Evolutionary conservation across 2,888 invertebrate species (phyloP).

Genomic region (Adelognathus sp.): DNA sequence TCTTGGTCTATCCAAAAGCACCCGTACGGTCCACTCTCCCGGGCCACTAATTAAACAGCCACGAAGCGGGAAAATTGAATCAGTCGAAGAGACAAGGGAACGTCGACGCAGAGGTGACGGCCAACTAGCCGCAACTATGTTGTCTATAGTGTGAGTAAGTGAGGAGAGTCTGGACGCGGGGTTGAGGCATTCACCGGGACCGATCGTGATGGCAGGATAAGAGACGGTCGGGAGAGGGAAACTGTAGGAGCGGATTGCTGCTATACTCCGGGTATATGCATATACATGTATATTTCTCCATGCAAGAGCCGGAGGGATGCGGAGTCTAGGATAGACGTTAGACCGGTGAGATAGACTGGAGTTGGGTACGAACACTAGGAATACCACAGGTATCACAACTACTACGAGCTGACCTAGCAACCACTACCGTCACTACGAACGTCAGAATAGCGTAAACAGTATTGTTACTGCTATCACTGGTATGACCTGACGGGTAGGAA

Average conservation of each 20-base stretch:
- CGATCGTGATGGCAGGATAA: constrained; percentile 43
- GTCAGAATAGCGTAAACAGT: neutral
- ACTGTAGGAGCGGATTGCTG: constrained; percentile 17
- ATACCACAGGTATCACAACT: neutral
- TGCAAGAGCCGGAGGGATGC: neutral
- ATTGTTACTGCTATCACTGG: constrained; percentile 12
- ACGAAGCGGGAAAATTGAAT: constrained; percentile 81
- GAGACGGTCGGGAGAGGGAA: constrained; percentile 20
- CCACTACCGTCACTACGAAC: constrained; percentile 8
- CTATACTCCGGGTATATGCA: neutral
- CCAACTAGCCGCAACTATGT: constrained; percentile 80
- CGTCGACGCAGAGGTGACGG: constrained; percentile 80
- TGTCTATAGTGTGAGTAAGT: constrained; percentile 71
- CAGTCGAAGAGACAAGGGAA: constrained; percentile 81
- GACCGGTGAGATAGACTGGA: constrained; percentile 25
- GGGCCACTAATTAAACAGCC: constrained; percentile 81
- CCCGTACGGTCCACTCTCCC: constrained; percentile 75
- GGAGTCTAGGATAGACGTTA: constrained; percentile 7
- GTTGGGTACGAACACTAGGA: neutral
- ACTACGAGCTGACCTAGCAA: neutral
- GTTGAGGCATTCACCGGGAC: constrained; percentile 33
- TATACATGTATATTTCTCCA: neutral
- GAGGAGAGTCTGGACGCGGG: constrained; percentile 22
- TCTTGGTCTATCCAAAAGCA: constrained; percentile 59
- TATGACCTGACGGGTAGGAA: neutral